Evolutionary conservation across 1,140 invertebrate genomes (phyloP).

Genomic region (Lucilia sericata): DNA sequence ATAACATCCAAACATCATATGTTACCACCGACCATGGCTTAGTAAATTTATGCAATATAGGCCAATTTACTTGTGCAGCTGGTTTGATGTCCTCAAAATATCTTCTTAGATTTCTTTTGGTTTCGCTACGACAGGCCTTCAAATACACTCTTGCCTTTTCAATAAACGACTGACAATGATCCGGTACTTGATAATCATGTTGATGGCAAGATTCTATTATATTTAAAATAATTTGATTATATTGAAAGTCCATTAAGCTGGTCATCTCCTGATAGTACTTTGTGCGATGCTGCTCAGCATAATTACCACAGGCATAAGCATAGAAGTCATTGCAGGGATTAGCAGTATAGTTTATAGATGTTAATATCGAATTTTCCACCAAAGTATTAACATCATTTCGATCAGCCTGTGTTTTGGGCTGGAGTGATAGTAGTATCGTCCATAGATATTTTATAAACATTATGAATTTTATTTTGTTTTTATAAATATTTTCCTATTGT

Average conservation of each 20-base stretch:
- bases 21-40: neutral
- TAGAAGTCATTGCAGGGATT: neutral
- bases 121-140: neutral
- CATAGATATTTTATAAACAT: too few species aligned
- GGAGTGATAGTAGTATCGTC: too few species aligned
- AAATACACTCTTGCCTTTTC: neutral
- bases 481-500: too few species aligned
- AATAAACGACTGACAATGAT: neutral
- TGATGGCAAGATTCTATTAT: neutral
- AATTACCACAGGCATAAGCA: neutral
- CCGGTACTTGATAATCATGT: neutral
- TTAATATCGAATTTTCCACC: neutral
- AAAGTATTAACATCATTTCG: neutral
- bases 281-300: neutral
- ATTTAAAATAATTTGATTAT: neutral
- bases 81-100: neutral
- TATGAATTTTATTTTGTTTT: too few species aligned
- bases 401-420: too few species aligned
- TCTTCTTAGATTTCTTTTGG: neutral
- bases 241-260: neutral
- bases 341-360: neutral
- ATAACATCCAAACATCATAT: neutral
- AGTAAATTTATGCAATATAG: neutral
- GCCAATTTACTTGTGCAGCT: neutral
- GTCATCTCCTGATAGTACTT: neutral